Evolutionary conservation across 2,113 vertebrate genomes (phyloP).

Genomic region (Oncorhynchus clarkii): DNA sequence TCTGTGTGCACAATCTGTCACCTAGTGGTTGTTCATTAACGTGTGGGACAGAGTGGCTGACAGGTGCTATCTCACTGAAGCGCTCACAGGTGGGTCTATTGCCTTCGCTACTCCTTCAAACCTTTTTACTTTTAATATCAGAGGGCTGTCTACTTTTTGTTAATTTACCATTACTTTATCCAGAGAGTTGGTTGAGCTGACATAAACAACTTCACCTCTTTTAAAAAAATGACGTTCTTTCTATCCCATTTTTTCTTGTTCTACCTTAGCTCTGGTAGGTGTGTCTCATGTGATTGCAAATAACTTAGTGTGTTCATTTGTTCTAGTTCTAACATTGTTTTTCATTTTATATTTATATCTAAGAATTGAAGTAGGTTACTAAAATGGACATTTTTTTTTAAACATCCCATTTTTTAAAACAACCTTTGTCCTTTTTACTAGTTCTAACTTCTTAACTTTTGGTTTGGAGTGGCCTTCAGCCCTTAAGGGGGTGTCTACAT

Average conservation of each 20-base stretch:
- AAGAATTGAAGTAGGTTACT: neutral
- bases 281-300: neutral
- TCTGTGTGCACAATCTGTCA: constrained; percentile 26
- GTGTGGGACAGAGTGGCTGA: constrained; percentile 35
- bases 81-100: constrained; percentile 25
- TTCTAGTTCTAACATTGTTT: neutral
- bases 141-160: neutral
- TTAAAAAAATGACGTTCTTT: neutral
- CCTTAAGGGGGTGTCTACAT: neutral
- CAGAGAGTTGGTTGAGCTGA: neutral
- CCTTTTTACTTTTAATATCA: neutral
- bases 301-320: neutral
- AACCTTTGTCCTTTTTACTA: neutral
- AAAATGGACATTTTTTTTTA: neutral
- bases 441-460: neutral
- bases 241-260: neutral
- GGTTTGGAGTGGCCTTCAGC: neutral
- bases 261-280: neutral
- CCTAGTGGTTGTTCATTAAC: constrained; percentile 75
- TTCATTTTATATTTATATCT: neutral
- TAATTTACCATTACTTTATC: neutral
- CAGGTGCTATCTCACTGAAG: constrained; percentile 7
- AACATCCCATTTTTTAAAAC: neutral
- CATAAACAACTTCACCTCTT: too few relatives aligned
- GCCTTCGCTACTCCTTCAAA: neutral